A percentile compares a stretch with the other conserved stretches of the same genome.
Evolutionary conservation across 2,888 invertebrate species (phyloP).

Genomic region (Conomelus anceps): DNA sequence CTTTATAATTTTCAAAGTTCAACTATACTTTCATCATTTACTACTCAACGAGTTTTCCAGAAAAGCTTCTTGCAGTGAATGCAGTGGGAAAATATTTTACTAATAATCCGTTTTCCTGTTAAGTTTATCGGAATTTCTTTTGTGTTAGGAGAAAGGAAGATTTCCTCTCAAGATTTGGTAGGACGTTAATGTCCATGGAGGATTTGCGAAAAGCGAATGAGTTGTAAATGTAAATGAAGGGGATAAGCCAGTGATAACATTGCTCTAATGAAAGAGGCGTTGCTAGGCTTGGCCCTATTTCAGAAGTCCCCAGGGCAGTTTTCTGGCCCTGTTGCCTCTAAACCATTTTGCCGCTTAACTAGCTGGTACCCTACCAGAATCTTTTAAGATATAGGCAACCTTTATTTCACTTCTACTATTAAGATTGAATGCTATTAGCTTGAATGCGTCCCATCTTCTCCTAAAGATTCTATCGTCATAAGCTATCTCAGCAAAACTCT

Average conservation of each 20-base stretch:
- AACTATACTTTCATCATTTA: too few relatives aligned
- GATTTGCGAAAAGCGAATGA: not conserved
- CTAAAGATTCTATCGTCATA: not conserved
- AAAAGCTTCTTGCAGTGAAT: too few relatives aligned
- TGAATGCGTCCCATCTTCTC: not conserved
- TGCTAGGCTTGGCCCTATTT: not conserved
- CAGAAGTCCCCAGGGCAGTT: not conserved
- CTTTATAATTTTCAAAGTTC: too few relatives aligned
- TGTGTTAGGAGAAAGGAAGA: not conserved
- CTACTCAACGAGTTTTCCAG: too few relatives aligned
- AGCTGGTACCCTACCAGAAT: not conserved
- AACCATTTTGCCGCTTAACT: not conserved
- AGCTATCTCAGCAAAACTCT: not conserved
- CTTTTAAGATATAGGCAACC: not conserved
- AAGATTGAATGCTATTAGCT: not conserved
- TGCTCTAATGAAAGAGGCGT: not conserved
- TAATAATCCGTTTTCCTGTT: not conserved
- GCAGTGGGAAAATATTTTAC: not conserved
- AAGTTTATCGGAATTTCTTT: not conserved
- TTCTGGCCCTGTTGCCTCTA: not conserved
- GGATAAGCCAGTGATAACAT: not conserved
- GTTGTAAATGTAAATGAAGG: not conserved
- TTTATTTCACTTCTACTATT: not conserved
- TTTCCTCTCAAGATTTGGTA: not conserved
- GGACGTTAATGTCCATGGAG: not conserved